A percentile compares a stretch with the other conserved stretches of the same genome.
phyloP scores from a whole-genome alignment of 37 sponge, comb jelly and placozoan species.

The Spongilla lacustris region DNA sequence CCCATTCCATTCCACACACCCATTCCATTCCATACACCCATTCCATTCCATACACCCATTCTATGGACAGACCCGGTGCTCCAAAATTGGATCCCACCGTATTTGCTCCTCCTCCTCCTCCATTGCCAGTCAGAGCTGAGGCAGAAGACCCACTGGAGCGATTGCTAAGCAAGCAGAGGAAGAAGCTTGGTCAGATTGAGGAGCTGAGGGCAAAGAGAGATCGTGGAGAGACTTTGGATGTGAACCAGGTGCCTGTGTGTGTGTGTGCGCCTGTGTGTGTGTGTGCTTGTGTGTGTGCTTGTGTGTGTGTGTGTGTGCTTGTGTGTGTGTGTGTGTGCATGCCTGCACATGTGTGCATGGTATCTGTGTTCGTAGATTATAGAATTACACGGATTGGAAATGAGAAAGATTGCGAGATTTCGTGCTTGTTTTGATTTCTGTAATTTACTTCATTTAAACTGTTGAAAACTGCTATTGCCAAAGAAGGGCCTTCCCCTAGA shows the following conservation, averaged over 20 bases:
- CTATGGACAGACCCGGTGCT: conserved; percentile 13
- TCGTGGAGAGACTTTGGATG: conserved; percentile 60
- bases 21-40: too few relatives aligned
- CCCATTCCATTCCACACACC: too few relatives aligned
- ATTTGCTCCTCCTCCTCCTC: neutral
- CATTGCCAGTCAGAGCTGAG: neutral
- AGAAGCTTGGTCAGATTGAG: conserved; percentile 68
- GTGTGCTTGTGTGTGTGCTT: conserved; percentile 11
- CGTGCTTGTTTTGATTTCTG: neutral
- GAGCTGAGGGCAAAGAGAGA: conserved; percentile 44
- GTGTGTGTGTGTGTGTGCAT: conserved; percentile 7
- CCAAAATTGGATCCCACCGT: conserved; percentile 18
- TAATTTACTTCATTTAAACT: too few relatives aligned
- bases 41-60: too few relatives aligned
- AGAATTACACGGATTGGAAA: too few relatives aligned
- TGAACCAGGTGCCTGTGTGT: conserved; percentile 48
- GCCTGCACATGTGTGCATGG: neutral
- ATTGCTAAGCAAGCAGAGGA: conserved; percentile 34
- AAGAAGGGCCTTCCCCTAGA: too few relatives aligned
- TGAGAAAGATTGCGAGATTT: too few relatives aligned
- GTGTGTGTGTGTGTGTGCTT: neutral
- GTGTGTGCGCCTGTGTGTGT: conserved; percentile 4
- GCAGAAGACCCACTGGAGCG: conserved; percentile 25
- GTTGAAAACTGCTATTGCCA: too few relatives aligned
- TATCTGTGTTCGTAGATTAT: neutral